Evolutionary conservation across 2,113 vertebrate species (phyloP), one percentile per base, ranked within the genome.

Genomic region (Scopus umbretta): DNA sequence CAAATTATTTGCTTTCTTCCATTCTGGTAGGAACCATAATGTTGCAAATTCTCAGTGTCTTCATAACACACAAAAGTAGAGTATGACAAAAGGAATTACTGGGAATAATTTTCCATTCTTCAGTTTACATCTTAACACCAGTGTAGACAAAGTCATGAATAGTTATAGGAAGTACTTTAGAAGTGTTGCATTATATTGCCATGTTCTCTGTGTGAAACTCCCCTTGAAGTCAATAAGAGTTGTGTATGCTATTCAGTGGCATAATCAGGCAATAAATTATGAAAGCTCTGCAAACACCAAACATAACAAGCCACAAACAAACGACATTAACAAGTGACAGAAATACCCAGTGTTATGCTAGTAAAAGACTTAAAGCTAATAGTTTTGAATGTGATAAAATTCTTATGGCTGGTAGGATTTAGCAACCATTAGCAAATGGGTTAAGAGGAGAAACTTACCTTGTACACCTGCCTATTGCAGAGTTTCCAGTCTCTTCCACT

Each of bases 201-300:
- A 73, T 97, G 96, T 98, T 97, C 97, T 95, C 96, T 94, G 84
- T 90, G 90, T 92, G 96, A 97, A 94, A 93, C 72, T 97, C 96
- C 53, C 71, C 68, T 96, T n/a, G 90, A 88, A 87, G 93, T 94
- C 92, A 76, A 1, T 56, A 92, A 92, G 95, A 88, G 80, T 92
- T 86, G 83, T 91, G 90, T 92, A 80, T 68, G 66, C 90, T 90
- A 59, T 92, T 90, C 91, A 88, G 94, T 92, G 87, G 68, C 59
- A 92, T 96, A 94, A 96, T 95, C 94, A 91, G 96, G 92, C 96
- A 88, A 76, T 92, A 93, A 96, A 95, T 96, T 95, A 96, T 88
- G 73, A 65, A 91, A 94, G n/a, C 83, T 66, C 80, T 88, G 83
- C 85, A 91, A 95, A 92, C 45, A 90, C 95, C 84, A 92, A 89